These are phyloP conservation scores for Ammospiza maritima DNA, from an alignment of 2,797 vertebrate species.

Conservation along the genomic window DNA sequence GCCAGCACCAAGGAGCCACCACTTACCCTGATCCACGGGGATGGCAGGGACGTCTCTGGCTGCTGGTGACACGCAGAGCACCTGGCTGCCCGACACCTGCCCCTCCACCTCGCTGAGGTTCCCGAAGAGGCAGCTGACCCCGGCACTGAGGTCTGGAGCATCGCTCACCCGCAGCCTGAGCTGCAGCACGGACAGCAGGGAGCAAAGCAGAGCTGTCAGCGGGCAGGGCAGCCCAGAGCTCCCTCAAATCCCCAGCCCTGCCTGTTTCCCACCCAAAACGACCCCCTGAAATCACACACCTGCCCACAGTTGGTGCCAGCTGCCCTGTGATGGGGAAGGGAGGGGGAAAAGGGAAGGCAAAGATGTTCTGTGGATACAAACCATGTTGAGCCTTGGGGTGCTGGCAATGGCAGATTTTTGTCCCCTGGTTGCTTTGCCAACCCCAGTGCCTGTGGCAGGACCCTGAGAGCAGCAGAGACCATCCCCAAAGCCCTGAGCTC, in stretches of 20 bases:
- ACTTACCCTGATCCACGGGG: constrained; percentile 91
- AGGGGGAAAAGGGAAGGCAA: background rate
- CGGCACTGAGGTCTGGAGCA: constrained; percentile 90
- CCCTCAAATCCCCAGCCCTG: fast-evolving
- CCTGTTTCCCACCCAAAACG: background rate
- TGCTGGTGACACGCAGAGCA: constrained; percentile 91
- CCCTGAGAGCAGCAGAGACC: background rate
- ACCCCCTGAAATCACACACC: background rate
- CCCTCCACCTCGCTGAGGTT: constrained; percentile 95
- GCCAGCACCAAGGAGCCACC: fast-evolving
- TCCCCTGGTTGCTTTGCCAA: background rate
- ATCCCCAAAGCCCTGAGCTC: background rate
- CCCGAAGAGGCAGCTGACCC: constrained; percentile 93
- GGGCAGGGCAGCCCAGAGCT: background rate
- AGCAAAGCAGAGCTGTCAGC: background rate
- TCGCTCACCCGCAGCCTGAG: constrained; percentile 91
- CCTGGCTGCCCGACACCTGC: constrained; percentile 87
- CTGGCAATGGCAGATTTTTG: background rate
- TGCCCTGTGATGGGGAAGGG: background rate
- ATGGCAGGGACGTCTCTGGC: constrained; percentile 93
- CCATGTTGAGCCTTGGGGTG: background rate
- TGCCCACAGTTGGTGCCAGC: background rate
- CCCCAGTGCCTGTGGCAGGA: background rate
- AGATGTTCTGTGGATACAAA: background rate
- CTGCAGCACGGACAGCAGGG: constrained; percentile 69